phyloP scores from a whole-genome alignment of 2,888 invertebrate genomes.

The Coelopa pilipes region DNA sequence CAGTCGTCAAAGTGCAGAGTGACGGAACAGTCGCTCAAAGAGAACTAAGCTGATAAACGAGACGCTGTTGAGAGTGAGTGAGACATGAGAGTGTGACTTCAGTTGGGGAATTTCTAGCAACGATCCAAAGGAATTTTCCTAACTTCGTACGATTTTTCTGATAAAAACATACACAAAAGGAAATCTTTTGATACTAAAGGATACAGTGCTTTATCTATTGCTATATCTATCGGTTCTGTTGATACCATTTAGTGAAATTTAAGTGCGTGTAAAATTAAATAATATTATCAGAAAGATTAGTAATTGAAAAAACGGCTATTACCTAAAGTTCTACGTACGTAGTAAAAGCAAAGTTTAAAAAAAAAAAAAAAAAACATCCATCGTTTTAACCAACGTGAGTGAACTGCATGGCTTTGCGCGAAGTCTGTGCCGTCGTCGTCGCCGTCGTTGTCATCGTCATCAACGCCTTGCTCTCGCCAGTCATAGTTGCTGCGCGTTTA shows the following conservation, averaged over 20 bases:
- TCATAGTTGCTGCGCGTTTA: no score
- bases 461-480: background rate
- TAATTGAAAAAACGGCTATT: background rate
- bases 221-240: background rate
- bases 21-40: constrained; percentile 50
- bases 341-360: background rate
- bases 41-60: background rate
- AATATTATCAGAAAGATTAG: background rate
- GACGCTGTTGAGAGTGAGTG: constrained; percentile 24
- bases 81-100: constrained; percentile 38
- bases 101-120: constrained; percentile 38
- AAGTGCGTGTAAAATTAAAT: background rate
- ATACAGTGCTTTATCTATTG: background rate
- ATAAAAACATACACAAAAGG: background rate
- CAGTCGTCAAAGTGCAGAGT: constrained; percentile 58
- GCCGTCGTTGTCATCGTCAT: background rate
- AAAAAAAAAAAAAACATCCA: background rate
- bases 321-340: background rate
- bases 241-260: background rate
- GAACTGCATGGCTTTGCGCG: background rate
- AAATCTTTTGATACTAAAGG: background rate
- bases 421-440: background rate
- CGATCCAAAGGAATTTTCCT: constrained; percentile 19
- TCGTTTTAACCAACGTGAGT: background rate
- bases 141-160: background rate